Conservation (phyloP, 2,113 vertebrate genomes). For the Siniperca knerii region DNA sequence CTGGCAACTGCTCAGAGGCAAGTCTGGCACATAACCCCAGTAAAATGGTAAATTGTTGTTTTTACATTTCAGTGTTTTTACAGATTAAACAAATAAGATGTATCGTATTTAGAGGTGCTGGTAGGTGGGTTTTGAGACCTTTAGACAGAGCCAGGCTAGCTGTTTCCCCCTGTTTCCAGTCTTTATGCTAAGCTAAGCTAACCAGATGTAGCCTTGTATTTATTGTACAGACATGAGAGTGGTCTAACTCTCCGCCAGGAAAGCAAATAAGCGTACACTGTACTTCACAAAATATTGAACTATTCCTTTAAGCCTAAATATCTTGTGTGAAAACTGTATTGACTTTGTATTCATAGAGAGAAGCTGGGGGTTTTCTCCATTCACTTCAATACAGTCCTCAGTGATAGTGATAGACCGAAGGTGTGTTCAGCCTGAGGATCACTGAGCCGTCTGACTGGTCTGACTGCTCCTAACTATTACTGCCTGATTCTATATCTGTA, state of each 20-base stretch:
- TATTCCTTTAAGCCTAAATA: no score
- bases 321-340: no score
- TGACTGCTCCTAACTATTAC: background rate
- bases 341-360: no score
- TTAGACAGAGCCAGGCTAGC: background rate
- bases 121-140: no score
- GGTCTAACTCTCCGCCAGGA: no score
- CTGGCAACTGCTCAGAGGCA: background rate
- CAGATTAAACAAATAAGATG: background rate
- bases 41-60: no score
- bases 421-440: constrained; percentile 12
- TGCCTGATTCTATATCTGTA: background rate
- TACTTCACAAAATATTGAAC: no score
- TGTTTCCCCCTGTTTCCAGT: background rate
- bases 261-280: no score
- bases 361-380: background rate
- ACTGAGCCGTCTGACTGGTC: constrained; percentile 26
- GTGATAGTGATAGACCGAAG: background rate
- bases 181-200: background rate
- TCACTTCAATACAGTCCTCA: background rate
- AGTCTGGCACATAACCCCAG: background rate
- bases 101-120: background rate
- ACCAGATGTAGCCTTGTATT: no score
- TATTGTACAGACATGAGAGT: no score
- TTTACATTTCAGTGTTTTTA: no score